A percentile compares a stretch with the other conserved stretches of the same genome.
Evolutionary conservation across 2,888 invertebrate genomes (phyloP).

Genomic region (Eubasilissa splendida): DNA sequence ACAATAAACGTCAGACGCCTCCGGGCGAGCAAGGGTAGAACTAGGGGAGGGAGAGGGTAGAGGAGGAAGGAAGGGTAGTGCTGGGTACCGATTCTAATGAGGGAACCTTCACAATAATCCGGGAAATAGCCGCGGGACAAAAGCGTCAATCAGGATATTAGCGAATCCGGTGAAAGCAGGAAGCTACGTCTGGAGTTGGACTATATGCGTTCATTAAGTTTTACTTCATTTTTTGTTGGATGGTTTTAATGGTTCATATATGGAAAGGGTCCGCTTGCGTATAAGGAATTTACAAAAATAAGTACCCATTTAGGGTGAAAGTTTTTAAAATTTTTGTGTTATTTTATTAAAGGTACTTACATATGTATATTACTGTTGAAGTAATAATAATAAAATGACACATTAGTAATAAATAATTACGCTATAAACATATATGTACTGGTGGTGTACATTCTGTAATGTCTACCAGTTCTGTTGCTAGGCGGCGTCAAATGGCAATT

Average conservation of each 20-base stretch:
- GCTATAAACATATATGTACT: too few species aligned
- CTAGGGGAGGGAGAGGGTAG: background rate
- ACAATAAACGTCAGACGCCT: slow-evolving; percentile 45
- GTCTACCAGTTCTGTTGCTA: too few species aligned
- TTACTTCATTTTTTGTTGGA: slow-evolving; percentile 16
- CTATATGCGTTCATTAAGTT: slow-evolving; percentile 27
- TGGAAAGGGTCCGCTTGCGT: background rate
- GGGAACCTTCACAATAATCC: slow-evolving; percentile 56
- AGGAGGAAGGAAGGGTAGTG: slow-evolving; percentile 8
- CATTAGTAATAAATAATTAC: too few species aligned
- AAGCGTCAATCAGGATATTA: slow-evolving; percentile 59
- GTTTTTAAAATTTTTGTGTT: too few species aligned
- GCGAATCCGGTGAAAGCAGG: slow-evolving; percentile 53
- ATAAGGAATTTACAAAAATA: background rate
- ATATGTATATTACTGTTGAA: too few species aligned
- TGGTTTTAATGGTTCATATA: slow-evolving; percentile 18
- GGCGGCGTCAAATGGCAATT: too few species aligned
- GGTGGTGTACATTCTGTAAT: too few species aligned
- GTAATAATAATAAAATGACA: too few species aligned
- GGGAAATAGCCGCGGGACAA: slow-evolving; percentile 57
- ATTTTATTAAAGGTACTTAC: too few species aligned
- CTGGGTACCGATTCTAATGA: slow-evolving; percentile 51
- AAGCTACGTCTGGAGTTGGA: slow-evolving; percentile 6
- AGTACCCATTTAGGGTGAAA: background rate
- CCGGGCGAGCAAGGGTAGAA: slow-evolving; percentile 18